Evolutionary conservation across 2,797 vertebrate species (phyloP).

Genomic region (Benthosema pterotum): DNA sequence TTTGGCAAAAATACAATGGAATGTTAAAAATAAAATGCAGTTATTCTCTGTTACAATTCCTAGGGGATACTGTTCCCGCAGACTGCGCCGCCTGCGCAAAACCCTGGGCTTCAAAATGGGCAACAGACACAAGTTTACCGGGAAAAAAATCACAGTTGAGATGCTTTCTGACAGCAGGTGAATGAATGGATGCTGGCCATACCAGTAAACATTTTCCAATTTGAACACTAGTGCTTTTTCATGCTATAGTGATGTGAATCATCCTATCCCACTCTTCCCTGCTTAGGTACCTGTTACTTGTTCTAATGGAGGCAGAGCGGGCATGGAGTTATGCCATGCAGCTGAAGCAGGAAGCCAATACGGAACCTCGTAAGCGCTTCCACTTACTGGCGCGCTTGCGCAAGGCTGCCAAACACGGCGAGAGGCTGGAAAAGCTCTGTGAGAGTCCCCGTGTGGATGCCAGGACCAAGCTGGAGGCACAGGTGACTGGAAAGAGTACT

Average conservation of each 20-base stretch:
- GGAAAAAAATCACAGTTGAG: slow-evolving; percentile 96
- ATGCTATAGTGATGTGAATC: neutral
- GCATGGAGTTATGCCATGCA: slow-evolving; percentile 99
- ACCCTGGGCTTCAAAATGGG: slow-evolving; percentile 98
- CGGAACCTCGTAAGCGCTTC: slow-evolving; percentile 96
- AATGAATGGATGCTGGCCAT: slow-evolving; percentile 16
- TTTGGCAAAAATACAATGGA: neutral
- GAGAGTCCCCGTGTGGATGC: slow-evolving; percentile 93
- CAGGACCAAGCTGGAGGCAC: slow-evolving; percentile 97
- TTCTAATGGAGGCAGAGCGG: slow-evolving; percentile 96
- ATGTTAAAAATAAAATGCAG: neutral
- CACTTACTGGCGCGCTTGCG: slow-evolving; percentile 92
- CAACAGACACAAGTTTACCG: slow-evolving; percentile 95
- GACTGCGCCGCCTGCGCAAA: slow-evolving; percentile 92
- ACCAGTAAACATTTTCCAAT: too few relatives aligned
- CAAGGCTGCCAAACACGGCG: slow-evolving; percentile 95
- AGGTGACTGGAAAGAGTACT: slow-evolving; percentile 76
- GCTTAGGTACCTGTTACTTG: slow-evolving; percentile 89
- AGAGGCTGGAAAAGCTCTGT: slow-evolving; percentile 93
- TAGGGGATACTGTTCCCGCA: slow-evolving; percentile 96
- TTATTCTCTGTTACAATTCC: neutral
- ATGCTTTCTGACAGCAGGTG: slow-evolving; percentile 95
- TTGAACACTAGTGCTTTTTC: too few relatives aligned
- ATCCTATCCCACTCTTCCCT: neutral
- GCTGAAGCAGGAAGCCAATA: slow-evolving; percentile 98